Percentiles rank a stretch among this genome's conserved stretches.
Conservation (phyloP, 2,888 invertebrate species). For the Tenthredo livida region DNA sequence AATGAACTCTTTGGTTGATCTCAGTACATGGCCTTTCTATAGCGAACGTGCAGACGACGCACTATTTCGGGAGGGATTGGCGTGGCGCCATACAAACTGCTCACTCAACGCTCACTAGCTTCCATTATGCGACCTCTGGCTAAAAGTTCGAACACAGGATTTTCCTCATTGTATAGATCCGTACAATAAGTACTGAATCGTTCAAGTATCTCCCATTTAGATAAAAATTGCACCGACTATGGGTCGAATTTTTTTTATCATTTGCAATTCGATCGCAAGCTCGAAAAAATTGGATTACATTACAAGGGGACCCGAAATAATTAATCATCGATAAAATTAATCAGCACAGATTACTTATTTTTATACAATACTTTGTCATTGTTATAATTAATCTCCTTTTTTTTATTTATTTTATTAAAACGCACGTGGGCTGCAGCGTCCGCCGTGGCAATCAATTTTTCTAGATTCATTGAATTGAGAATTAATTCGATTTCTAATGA, state of each 20-base stretch:
- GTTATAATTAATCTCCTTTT: neutral
- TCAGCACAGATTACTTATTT: neutral
- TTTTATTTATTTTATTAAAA: neutral
- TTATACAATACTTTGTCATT: neutral
- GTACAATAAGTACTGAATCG: neutral
- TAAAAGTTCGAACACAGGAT: conserved; percentile 41
- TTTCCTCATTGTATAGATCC: conserved; percentile 39
- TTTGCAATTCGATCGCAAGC: neutral
- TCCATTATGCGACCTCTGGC: conserved; percentile 65
- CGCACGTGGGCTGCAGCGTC: neutral
- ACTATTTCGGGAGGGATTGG: conserved; percentile 69
- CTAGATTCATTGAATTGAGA: neutral
- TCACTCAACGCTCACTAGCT: conserved; percentile 64
- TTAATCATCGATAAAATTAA: neutral
- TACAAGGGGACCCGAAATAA: neutral
- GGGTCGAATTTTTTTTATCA: neutral
- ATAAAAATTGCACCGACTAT: neutral
- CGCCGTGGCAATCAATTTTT: too few species aligned
- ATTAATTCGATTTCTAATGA: neutral
- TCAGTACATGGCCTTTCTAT: conserved; percentile 54
- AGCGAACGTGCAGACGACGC: conserved; percentile 56
- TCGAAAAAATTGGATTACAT: neutral
- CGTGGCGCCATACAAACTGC: conserved; percentile 63
- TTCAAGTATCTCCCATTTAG: neutral
- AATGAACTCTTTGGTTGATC: conserved; percentile 55